A percentile compares a stretch with the other conserved stretches of the same genome.
Conservation (phyloP, 2,797 vertebrate species). For the Anguilla obscura region DNA sequence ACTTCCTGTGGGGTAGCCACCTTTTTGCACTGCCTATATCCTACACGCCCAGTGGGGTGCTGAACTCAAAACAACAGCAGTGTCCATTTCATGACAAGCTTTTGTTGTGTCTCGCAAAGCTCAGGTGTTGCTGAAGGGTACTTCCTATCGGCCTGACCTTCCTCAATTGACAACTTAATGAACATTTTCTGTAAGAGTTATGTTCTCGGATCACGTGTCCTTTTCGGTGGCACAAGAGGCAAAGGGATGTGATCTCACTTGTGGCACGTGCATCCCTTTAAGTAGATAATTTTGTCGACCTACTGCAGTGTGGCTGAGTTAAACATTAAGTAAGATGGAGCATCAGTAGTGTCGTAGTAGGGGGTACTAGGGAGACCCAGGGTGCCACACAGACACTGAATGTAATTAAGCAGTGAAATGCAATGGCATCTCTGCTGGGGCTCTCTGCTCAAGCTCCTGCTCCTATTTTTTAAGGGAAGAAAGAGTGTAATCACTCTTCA, state of each 20-base stretch:
- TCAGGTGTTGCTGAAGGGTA: background rate
- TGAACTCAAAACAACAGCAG: background rate
- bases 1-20: constrained; percentile 25
- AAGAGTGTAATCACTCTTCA: constrained; percentile 50
- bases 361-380: constrained; percentile 74
- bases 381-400: constrained; percentile 67
- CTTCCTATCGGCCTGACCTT: background rate
- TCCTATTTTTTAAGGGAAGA: constrained; percentile 23
- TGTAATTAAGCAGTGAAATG: constrained; percentile 67
- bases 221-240: constrained; percentile 52
- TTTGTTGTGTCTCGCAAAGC: constrained; percentile 15
- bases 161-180: background rate
- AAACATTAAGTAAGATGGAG: constrained; percentile 52
- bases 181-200: constrained; percentile 49
- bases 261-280: constrained; percentile 35
- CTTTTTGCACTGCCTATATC: constrained; percentile 10
- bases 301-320: constrained; percentile 32
- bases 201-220: constrained; percentile 58
- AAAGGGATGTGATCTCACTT: background rate
- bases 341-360: constrained; percentile 57
- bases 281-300: constrained; percentile 36
- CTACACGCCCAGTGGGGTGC: background rate
- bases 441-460: constrained; percentile 12
- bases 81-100: constrained; percentile 15
- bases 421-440: constrained; percentile 50